Conservation (phyloP, 2,113 vertebrate species). For the Leptocoma aspasia region DNA sequence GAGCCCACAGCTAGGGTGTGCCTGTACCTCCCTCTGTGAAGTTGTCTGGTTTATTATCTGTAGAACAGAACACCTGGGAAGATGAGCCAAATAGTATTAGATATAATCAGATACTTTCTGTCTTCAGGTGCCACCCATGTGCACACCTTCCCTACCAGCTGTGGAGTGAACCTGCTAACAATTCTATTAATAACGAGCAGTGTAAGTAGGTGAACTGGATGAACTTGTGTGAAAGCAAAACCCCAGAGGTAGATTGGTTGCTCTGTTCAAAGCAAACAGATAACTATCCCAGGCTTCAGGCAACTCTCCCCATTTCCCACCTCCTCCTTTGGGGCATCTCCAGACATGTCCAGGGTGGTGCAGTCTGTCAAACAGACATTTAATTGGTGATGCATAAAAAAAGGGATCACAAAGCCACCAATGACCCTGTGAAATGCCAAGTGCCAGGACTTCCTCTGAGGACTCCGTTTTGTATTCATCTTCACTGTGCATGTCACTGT, state of each 20-base stretch:
- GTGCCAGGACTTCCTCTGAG: not conserved
- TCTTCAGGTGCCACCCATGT: constrained; percentile 66
- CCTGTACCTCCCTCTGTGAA: constrained; percentile 35
- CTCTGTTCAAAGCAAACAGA: constrained; percentile 55
- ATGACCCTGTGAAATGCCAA: not conserved
- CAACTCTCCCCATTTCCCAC: constrained; percentile 25
- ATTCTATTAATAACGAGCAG: constrained; percentile 60
- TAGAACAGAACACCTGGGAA: constrained; percentile 44
- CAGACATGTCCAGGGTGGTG: constrained; percentile 50
- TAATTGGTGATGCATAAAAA: not conserved
- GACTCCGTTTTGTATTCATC: not conserved
- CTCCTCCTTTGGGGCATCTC: constrained; percentile 52
- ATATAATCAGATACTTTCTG: constrained; percentile 61
- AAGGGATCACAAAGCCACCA: not conserved
- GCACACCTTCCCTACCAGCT: constrained; percentile 59
- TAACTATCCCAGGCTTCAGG: constrained; percentile 58
- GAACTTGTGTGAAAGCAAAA: constrained; percentile 63
- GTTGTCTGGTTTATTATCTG: constrained; percentile 36
- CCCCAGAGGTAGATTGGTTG: constrained; percentile 28
- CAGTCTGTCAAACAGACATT: constrained; percentile 1
- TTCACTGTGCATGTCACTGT: not conserved
- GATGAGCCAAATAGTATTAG: constrained; percentile 40
- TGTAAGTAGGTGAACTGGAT: constrained; percentile 60
- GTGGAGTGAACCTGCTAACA: constrained; percentile 61
- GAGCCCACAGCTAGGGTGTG: constrained; percentile 43